Evolutionary conservation across 53 echinoderm and acorn worm genomes (phyloP).

Genomic region (Henricia sp.): DNA sequence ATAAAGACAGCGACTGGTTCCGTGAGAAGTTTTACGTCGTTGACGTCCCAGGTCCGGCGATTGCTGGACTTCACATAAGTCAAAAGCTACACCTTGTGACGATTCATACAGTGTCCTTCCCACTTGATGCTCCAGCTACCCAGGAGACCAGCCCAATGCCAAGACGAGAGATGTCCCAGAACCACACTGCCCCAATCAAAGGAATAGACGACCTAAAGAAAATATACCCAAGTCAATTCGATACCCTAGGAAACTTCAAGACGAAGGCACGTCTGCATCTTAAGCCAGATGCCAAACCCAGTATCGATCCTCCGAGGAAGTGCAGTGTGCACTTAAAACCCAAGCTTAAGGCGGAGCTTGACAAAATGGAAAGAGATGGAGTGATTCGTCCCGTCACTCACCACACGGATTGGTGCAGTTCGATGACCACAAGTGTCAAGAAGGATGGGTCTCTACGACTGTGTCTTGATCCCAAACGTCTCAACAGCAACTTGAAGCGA

Average conservation of each 20-base stretch:
- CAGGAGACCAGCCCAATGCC: neutral
- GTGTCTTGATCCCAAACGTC: neutral
- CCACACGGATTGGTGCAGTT: conserved; percentile 73
- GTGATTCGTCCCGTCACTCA: conserved; percentile 57
- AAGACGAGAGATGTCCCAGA: neutral
- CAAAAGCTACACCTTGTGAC: conserved; percentile 33
- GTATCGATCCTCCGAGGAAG: too few relatives aligned
- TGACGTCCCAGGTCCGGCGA: too few relatives aligned
- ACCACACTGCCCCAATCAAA: too few relatives aligned
- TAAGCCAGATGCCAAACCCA: conserved; percentile 43
- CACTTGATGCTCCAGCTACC: neutral
- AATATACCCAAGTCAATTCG: conserved; percentile 36
- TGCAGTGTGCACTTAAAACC: conserved; percentile 63
- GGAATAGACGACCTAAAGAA: neutral
- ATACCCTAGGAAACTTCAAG: conserved; percentile 54
- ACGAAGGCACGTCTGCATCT: conserved; percentile 49
- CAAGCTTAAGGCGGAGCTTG: too few relatives aligned
- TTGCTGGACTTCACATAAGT: conserved; percentile 45
- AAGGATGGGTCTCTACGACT: neutral
- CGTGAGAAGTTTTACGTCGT: conserved; percentile 56
- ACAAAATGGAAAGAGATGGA: conserved; percentile 62
- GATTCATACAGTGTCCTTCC: conserved; percentile 30
- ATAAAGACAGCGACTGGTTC: conserved; percentile 22
- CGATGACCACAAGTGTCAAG: too few relatives aligned
- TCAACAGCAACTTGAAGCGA: neutral